These are phyloP conservation scores for Diaperis boleti DNA, from an alignment of 2,888 invertebrate genomes.

Conservation along the genomic window DNA sequence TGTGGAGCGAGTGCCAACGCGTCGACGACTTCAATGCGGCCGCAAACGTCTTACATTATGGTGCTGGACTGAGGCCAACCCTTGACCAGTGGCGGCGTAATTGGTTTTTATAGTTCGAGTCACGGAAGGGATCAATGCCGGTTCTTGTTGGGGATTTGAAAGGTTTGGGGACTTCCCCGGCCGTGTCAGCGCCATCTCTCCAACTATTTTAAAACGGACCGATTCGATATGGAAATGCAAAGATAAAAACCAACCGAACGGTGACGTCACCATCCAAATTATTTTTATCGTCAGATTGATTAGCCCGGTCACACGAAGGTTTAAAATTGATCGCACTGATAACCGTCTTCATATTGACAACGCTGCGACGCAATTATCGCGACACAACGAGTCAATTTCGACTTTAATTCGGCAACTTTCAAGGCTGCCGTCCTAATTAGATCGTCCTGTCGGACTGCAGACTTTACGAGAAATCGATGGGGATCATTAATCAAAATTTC, in stretches of 20 bases:
- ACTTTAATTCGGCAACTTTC: slow-evolving; percentile 30
- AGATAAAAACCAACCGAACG: not conserved
- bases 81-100: slow-evolving; percentile 48
- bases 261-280: slow-evolving; percentile 20
- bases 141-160: too few species aligned
- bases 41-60: slow-evolving; percentile 52
- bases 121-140: not conserved
- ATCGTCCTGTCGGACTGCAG: too few species aligned
- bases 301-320: not conserved
- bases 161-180: too few species aligned
- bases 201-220: too few species aligned
- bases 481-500: slow-evolving; percentile 45
- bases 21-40: slow-evolving; percentile 56
- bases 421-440: slow-evolving; percentile 20
- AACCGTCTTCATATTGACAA: slow-evolving; percentile 32
- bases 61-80: slow-evolving; percentile 55
- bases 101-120: slow-evolving; percentile 8
- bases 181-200: too few species aligned
- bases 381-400: slow-evolving; percentile 30
- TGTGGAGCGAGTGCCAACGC: slow-evolving; percentile 41
- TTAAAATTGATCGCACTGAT: slow-evolving; percentile 4
- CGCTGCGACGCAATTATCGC: slow-evolving; percentile 25
- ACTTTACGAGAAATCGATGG: slow-evolving; percentile 41
- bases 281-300: slow-evolving; percentile 17
- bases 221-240: slow-evolving; percentile 1